phyloP scores from a whole-genome alignment of 2,888 invertebrate genomes.

The Allygus modestus region DNA sequence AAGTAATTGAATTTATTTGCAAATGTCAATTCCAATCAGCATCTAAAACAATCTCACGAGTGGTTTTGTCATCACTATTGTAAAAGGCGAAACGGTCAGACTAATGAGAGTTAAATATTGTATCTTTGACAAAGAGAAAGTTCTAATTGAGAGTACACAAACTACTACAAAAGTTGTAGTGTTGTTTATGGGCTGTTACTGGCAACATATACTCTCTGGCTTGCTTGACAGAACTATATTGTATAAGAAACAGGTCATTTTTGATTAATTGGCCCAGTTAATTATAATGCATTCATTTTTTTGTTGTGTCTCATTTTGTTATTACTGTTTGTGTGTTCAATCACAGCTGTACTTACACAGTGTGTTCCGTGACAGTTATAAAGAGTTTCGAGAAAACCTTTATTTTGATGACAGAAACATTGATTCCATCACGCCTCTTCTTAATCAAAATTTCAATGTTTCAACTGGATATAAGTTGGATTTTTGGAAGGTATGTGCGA shows the following conservation, averaged over 20 bases:
- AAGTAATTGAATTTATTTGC: too few relatives aligned
- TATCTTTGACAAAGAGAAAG: background rate
- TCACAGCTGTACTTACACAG: background rate
- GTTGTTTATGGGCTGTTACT: too few relatives aligned
- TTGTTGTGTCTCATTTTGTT: background rate
- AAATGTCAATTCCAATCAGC: too few relatives aligned
- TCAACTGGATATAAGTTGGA: background rate
- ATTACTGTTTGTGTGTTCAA: background rate
- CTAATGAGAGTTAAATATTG: constrained; percentile 4
- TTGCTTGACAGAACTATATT: too few relatives aligned
- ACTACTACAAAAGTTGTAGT: background rate
- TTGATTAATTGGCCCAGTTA: background rate
- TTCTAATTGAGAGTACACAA: background rate
- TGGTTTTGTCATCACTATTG: background rate
- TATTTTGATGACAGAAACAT: background rate
- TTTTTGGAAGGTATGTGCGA: constrained; percentile 9
- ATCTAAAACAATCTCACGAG: too few relatives aligned
- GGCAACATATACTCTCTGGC: too few relatives aligned
- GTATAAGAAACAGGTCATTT: too few relatives aligned
- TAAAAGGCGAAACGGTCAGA: background rate
- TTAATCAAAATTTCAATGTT: background rate
- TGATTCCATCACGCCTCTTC: background rate
- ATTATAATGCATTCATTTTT: background rate
- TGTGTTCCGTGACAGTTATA: background rate
- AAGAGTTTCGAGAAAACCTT: background rate